Evolutionary conservation across 2,888 invertebrate species (phyloP), one percentile per base, ranked within the genome.

Genomic region (Philereme vetulata): DNA sequence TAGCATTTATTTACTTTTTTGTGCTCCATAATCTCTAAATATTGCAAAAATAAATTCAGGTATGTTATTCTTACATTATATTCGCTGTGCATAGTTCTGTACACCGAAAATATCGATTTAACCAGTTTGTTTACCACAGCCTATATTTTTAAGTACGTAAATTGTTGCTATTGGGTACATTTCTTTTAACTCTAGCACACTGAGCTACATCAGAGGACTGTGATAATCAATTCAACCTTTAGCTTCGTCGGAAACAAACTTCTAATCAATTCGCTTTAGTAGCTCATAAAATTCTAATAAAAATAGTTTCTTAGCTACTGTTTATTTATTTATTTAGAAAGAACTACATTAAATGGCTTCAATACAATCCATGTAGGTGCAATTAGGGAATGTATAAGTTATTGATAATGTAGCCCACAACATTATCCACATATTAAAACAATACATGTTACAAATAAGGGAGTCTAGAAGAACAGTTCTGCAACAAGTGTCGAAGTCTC

Each of bases 111-210:
- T 61, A 62, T 64, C 62, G 60, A 59, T 53, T 11, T 40, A 47
- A 53, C 48, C 56, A 35, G 49, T 61, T 62, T 62, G 55, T 59
- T 61, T 56, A 60, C 44, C 40, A 10, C 48, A 42, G 44, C 49
- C 9, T 7, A 46, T 49, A 21, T 21, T 21, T 47, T 34, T 43
- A 21, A 9, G 32, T 5, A n/a, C 11, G 21, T 42, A 45, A 50
- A 44, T 55, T 52, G 34, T n/a, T 51, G 9, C 3, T 48, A 54
- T 33, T 58, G 5, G 9, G 9, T 7, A 9, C n/a, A 35, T 10
- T 54, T 48, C 33, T 45, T 45, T 10, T 47, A 47, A 4, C 5
- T 51, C 46, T 62, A 42, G 38, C 33, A 42, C 40, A 5, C 5
- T 6, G 33, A 35, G 10, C 21, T 33, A 44, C 9, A 9, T 11